These are phyloP conservation scores for Pteromalus puparum DNA, from an alignment of 1,140 invertebrate genomes.

Conservation along the genomic window DNA sequence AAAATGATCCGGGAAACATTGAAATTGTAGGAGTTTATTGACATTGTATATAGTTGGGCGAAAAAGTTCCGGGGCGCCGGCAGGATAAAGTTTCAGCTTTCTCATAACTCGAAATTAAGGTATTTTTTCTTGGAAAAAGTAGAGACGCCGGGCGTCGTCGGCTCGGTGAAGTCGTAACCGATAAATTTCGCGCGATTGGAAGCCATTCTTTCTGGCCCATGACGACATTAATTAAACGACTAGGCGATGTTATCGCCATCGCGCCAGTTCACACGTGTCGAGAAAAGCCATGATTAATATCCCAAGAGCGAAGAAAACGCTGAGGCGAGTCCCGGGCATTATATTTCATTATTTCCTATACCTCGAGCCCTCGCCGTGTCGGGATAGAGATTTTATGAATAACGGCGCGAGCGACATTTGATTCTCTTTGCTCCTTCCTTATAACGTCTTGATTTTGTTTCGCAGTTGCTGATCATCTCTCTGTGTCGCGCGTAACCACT, in stretches of 20 bases:
- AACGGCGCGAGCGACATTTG: background rate
- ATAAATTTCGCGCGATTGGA: constrained; percentile 60
- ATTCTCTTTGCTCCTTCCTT: background rate
- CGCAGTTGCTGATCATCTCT: background rate
- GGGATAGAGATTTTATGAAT: constrained; percentile 51
- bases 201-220: constrained; percentile 55
- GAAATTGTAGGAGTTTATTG: background rate
- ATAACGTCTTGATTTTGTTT: background rate
- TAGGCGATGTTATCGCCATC: constrained; percentile 56
- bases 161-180: constrained; percentile 47
- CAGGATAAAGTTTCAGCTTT: background rate
- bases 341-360: constrained; percentile 2
- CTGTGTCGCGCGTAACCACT: background rate
- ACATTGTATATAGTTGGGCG: background rate
- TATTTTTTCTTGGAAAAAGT: constrained; percentile 23
- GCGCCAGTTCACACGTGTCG: constrained; percentile 55
- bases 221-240: constrained; percentile 64
- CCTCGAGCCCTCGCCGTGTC: background rate
- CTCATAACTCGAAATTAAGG: constrained; percentile 30
- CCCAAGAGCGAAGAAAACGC: constrained; percentile 23
- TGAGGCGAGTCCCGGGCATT: background rate
- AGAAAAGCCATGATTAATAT: constrained; percentile 62
- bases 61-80: background rate
- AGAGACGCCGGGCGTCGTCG: too few relatives aligned
- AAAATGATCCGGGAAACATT: constrained; percentile 1